These are phyloP conservation scores for Bergia puertoricense DNA, from an alignment of 92 coral and sea anemone genomes.

Conservation along the genomic window DNA sequence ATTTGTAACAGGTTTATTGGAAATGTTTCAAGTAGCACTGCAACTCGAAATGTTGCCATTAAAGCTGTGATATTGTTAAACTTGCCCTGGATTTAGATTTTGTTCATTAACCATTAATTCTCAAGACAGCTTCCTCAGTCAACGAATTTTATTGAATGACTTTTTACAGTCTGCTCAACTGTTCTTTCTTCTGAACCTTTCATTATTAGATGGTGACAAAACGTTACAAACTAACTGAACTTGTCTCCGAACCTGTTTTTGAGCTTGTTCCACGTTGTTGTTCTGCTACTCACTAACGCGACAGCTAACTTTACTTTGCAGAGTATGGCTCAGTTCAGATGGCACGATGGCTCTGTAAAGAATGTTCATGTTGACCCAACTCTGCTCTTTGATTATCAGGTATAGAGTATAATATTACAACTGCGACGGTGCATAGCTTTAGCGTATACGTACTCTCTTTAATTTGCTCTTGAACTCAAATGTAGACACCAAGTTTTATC, in stretches of 20 bases:
- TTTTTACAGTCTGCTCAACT: not conserved
- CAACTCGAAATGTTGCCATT: too few relatives aligned
- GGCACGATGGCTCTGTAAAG: slow-evolving; percentile 96
- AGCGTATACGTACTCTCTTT: too few relatives aligned
- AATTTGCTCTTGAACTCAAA: too few relatives aligned
- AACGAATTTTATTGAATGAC: not conserved
- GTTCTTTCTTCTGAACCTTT: not conserved
- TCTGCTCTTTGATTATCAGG: slow-evolving; percentile 93
- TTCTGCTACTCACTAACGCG: not conserved
- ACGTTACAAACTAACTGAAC: too few relatives aligned
- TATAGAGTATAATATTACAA: not conserved
- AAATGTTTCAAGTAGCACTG: too few relatives aligned
- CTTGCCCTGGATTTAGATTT: too few relatives aligned
- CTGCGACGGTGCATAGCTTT: not conserved
- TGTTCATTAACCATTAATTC: too few relatives aligned
- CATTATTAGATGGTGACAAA: not conserved
- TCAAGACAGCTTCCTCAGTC: not conserved
- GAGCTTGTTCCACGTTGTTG: not conserved
- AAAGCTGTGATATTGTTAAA: too few relatives aligned
- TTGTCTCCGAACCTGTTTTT: not conserved
- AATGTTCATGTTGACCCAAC: slow-evolving; percentile 99
- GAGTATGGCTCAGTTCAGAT: slow-evolving; percentile 98
- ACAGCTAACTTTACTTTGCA: slow-evolving; percentile 10
- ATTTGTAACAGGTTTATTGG: too few relatives aligned
- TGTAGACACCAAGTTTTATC: not conserved